Evolutionary conservation across 2,888 invertebrate species (phyloP).

Genomic region (Elgonia sp.): DNA sequence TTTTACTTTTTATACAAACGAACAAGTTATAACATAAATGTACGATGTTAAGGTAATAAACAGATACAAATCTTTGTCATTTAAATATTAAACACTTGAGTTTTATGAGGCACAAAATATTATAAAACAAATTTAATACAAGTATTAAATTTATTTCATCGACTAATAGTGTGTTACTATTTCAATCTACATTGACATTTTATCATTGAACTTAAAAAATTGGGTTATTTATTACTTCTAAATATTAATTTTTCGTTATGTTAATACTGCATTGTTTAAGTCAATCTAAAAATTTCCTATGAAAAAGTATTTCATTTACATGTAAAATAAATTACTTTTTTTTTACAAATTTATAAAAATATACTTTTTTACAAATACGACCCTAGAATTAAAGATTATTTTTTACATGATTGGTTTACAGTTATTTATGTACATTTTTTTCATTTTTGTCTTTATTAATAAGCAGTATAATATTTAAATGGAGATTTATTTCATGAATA

Average conservation of each 20-base stretch:
- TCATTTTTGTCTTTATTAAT: too few relatives aligned
- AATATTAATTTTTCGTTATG: neutral
- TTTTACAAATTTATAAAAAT: conserved; percentile 15
- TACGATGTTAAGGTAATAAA: neutral
- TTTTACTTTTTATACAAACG: conserved; percentile 19
- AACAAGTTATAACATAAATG: neutral
- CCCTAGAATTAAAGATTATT: neutral
- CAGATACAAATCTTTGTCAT: neutral
- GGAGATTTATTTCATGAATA: neutral
- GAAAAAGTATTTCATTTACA: neutral
- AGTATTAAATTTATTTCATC: neutral
- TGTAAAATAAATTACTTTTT: conserved; percentile 9
- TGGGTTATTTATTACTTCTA: too few relatives aligned
- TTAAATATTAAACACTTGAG: neutral
- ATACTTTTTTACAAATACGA: conserved; percentile 8
- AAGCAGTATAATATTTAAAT: too few relatives aligned
- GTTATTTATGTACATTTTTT: too few relatives aligned
- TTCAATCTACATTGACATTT: neutral
- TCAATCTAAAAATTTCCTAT: neutral
- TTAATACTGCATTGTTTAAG: conserved; percentile 23
- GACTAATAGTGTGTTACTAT: neutral
- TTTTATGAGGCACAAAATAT: neutral
- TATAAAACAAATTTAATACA: too few relatives aligned
- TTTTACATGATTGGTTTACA: too few relatives aligned
- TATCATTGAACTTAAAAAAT: neutral